These are phyloP conservation scores for Falco concolor DNA, from an alignment of 2,797 vertebrate genomes.

Conservation along the genomic window DNA sequence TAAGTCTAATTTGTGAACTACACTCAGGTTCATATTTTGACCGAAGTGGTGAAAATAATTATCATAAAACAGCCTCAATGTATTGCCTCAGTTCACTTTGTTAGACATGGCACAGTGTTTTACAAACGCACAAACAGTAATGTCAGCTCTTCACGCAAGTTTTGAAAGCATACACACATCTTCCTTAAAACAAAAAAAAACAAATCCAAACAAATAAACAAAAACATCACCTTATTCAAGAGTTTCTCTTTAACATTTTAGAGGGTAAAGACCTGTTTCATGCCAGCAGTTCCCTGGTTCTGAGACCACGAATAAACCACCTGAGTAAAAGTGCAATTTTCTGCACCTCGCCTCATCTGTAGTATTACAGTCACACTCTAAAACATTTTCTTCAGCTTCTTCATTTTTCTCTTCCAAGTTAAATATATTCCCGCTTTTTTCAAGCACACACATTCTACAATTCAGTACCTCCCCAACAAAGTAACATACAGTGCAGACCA, in stretches of 20 bases:
- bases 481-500: not conserved
- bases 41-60: not conserved
- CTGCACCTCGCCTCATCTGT: not conserved
- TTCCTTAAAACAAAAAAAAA: not conserved
- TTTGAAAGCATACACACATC: not conserved
- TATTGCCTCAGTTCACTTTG: not conserved
- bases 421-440: not conserved
- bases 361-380: not conserved
- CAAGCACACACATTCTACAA: not conserved
- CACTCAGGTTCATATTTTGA: not conserved
- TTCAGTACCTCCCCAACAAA: not conserved
- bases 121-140: not conserved
- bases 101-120: not conserved
- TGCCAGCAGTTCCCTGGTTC: not conserved
- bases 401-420: not conserved
- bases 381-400: not conserved
- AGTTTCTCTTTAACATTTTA: not conserved
- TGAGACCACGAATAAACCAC: not conserved
- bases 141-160: not conserved
- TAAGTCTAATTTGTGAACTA: not conserved
- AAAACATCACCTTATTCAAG: not conserved
- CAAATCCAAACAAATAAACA: accelerated
- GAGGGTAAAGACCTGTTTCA: not conserved
- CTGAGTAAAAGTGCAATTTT: not conserved
- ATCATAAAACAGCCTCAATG: not conserved